Evolutionary conservation across 2,797 vertebrate species (phyloP), one percentile per base, ranked within the genome.

Genomic region (Halcyon leucocephala): DNA sequence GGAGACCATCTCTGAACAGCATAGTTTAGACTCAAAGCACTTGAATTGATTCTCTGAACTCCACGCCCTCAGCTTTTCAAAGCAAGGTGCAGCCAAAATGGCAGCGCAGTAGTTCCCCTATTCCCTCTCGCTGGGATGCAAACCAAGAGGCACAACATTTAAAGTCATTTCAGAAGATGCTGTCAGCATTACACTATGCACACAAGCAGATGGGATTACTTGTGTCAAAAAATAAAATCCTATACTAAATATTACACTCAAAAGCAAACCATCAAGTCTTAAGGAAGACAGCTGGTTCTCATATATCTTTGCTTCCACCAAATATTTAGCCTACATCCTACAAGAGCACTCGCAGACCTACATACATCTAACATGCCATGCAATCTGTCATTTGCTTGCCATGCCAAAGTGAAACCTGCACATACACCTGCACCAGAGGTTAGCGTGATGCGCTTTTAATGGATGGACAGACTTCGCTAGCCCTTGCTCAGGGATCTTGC

Each of bases 241-340:
- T 29, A 25, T 4, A 37, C 16, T 31, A 57, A 78, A 62, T 90
- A 69, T 25, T 71, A 83, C 49, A 71, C 41, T 86, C 86, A 44
- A 82, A 91, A 93, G 49, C 65, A 95, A 86, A 83, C 31, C 37
- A 44, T 78, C 71, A 54, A 57, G 28, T 77, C 61, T 61, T 79
- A 29, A 41, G 48, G 58, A 83, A 72, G 37, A 69, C 49, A 95
- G 66, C 24, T 95, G 49, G 49, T 65, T 91, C 61, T 90, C 65
- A 29, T 37, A 35, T 51, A 67, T 86, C 76, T 74, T 83, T 42
- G 33, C 41, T 90, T 74, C 71, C 35, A 69, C 20, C 18, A 48
- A 82, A 41, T 61, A 67, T 28, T 67, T 67, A 67, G 60, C 52
- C 48, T 69, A 12, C 6, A 10, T 17, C 46, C 52, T 48, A 5